Evolutionary conservation across 2,797 vertebrate genomes (phyloP).

Genomic region (Tokudaia muenninki): DNA sequence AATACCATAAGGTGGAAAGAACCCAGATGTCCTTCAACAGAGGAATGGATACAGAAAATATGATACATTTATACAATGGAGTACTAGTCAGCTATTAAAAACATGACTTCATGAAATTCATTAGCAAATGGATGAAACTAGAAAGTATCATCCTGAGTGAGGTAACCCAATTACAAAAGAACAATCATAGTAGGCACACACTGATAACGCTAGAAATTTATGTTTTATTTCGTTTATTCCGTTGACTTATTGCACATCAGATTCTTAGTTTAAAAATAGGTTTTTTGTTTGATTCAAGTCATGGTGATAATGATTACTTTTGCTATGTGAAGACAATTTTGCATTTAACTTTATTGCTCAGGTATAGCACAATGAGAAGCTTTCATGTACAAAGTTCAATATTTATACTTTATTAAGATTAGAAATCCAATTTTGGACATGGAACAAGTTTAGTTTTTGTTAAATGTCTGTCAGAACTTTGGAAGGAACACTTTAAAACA

Average conservation of each 20-base stretch:
- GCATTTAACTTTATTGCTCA: not conserved
- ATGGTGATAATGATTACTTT: not conserved
- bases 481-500: not conserved
- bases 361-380: not conserved
- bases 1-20: too few relatives aligned
- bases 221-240: not conserved
- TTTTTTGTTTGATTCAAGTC: not conserved
- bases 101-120: too few relatives aligned
- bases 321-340: not conserved
- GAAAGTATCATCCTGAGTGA: too few relatives aligned
- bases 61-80: too few relatives aligned
- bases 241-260: not conserved
- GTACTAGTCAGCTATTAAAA: too few relatives aligned
- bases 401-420: not conserved
- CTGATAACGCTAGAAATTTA: not conserved
- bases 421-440: not conserved
- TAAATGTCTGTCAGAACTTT: not conserved
- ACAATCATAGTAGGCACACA: too few relatives aligned
- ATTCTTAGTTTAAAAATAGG: not conserved
- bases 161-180: too few relatives aligned
- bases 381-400: not conserved
- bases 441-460: not conserved
- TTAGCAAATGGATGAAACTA: too few relatives aligned
- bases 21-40: too few relatives aligned
- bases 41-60: too few relatives aligned